phyloP scores from a whole-genome alignment of 2,888 invertebrate genomes.

The Formica aserva region DNA sequence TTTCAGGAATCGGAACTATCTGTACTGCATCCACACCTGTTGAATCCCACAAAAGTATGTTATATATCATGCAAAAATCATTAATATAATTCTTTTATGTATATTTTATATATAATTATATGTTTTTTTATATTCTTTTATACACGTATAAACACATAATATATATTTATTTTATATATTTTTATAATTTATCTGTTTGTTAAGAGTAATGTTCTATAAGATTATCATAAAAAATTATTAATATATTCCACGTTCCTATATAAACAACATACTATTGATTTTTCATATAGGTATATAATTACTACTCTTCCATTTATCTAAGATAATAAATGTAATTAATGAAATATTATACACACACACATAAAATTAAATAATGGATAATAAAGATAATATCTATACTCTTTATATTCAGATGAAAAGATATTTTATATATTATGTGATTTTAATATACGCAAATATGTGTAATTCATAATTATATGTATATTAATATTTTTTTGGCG shows the following conservation, averaged over 20 bases:
- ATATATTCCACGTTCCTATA: too few relatives aligned
- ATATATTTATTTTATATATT: too few relatives aligned
- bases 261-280: too few relatives aligned
- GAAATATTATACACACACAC: neutral
- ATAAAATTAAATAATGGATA: too few relatives aligned
- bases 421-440: neutral
- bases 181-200: too few relatives aligned
- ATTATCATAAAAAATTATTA: too few relatives aligned
- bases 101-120: neutral
- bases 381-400: neutral
- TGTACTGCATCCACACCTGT: conserved; percentile 86
- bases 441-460: neutral
- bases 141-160: too few relatives aligned
- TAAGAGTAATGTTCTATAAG: too few relatives aligned
- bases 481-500: neutral
- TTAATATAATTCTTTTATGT: neutral
- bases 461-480: neutral
- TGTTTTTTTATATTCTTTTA: too few relatives aligned
- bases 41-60: conserved; percentile 6
- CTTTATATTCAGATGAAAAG: neutral
- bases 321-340: neutral
- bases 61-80: neutral
- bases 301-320: too few relatives aligned
- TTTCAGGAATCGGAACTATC: conserved; percentile 88
- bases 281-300: too few relatives aligned